Percentiles rank a stretch among this genome's conserved stretches.
These are phyloP conservation scores for Aporrectodea caliginosa DNA, from an alignment of 1,140 invertebrate species.

Conservation along the genomic window DNA sequence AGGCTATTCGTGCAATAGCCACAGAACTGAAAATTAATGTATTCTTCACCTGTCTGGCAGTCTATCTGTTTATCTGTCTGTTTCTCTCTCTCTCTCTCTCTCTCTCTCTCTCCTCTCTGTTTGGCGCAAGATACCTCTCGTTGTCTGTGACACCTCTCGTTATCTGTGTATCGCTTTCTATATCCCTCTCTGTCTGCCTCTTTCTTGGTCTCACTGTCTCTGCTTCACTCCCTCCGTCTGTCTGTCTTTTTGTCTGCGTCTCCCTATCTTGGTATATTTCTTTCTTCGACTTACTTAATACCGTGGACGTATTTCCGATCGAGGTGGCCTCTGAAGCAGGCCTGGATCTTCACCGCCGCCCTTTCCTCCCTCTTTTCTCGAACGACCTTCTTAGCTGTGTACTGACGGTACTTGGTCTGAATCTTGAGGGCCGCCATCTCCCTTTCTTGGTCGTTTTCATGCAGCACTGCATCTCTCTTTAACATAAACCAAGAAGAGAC, in stretches of 20 bases:
- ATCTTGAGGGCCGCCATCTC: slow-evolving; percentile 45
- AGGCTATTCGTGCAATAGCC: too few species aligned
- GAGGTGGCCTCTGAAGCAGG: slow-evolving; percentile 62
- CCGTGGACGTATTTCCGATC: slow-evolving; percentile 62
- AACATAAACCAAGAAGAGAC: too few species aligned
- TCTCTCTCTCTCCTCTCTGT: neutral
- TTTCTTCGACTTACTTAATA: slow-evolving; percentile 23
- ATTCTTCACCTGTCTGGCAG: too few species aligned
- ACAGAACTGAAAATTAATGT: too few species aligned
- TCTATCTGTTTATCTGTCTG: too few species aligned
- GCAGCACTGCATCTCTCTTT: too few species aligned
- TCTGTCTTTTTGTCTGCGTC: neutral
- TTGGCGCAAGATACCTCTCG: neutral
- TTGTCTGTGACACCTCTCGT: neutral
- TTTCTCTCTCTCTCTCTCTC: too few species aligned
- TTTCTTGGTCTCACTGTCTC: neutral
- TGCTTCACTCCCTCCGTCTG: neutral
- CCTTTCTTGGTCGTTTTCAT: slow-evolving; percentile 45
- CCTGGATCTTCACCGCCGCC: slow-evolving; percentile 49
- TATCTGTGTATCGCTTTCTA: neutral
- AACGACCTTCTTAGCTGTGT: slow-evolving; percentile 23
- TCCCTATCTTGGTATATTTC: neutral
- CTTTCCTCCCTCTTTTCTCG: slow-evolving; percentile 34
- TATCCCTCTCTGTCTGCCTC: neutral
- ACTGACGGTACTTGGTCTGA: slow-evolving; percentile 30